Evolutionary conservation across 1,140 invertebrate genomes (phyloP).

Genomic region (Drosophila arizonae): DNA sequence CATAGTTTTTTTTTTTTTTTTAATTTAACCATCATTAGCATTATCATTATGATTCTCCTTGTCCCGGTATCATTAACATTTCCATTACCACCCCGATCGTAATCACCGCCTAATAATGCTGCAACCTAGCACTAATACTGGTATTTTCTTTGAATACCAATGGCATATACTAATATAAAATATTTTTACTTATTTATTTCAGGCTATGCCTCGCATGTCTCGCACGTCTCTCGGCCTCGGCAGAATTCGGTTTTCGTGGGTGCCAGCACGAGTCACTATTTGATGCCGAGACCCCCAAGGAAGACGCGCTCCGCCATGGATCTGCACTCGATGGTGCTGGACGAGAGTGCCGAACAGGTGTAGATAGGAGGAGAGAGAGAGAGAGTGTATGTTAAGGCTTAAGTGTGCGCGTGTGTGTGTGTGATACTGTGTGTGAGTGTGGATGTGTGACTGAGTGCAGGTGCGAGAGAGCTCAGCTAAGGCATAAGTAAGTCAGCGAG

Average conservation of each 20-base stretch:
- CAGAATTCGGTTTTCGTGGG: conserved; percentile 94
- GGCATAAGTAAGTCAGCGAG: neutral
- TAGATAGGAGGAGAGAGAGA: conserved; percentile 24
- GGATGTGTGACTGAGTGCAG: neutral
- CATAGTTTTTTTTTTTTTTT: too few species aligned
- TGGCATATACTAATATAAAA: too few species aligned
- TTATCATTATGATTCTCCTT: too few species aligned
- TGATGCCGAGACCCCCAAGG: conserved; percentile 86
- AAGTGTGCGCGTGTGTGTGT: neutral
- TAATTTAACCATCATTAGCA: too few species aligned
- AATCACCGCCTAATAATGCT: too few species aligned
- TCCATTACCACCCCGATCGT: too few species aligned
- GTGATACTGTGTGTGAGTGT: conserved; percentile 1
- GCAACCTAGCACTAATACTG: too few species aligned
- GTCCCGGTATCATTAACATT: too few species aligned
- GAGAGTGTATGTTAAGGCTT: conserved; percentile 7
- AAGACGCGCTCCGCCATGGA: conserved; percentile 92
- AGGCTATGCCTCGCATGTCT: conserved; percentile 71
- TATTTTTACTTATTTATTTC: conserved; percentile 8
- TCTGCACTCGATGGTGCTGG: conserved; percentile 88
- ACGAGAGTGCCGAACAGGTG: conserved; percentile 83
- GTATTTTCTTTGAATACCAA: too few species aligned
- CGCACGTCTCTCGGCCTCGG: conserved; percentile 83
- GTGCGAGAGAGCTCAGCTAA: neutral
- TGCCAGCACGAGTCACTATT: conserved; percentile 85